Evolutionary conservation across 2,113 vertebrate genomes (phyloP).

Genomic region (Calypte anna): DNA sequence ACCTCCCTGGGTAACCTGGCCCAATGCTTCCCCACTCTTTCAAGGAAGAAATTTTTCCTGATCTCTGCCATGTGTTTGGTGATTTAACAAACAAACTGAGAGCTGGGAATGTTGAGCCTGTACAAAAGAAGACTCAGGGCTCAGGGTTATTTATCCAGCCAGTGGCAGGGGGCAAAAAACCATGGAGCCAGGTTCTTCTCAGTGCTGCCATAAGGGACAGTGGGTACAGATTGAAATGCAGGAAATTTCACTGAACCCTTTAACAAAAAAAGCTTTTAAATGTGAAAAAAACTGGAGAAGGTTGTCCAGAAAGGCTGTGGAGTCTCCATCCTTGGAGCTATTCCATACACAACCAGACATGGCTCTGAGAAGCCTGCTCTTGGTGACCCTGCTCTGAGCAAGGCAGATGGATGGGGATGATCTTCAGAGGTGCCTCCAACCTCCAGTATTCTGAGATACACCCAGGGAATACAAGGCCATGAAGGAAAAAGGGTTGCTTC

Average conservation of each 20-base stretch:
- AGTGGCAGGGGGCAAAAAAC: no score
- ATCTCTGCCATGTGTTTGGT: no score
- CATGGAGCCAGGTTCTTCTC: no score
- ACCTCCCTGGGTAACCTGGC: no score
- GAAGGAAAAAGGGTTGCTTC: neutral
- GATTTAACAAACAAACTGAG: no score
- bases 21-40: no score
- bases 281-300: no score
- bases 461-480: neutral
- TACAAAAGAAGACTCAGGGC: no score
- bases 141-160: neutral
- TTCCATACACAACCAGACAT: neutral
- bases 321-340: neutral
- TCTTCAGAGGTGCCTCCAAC: neutral
- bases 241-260: neutral
- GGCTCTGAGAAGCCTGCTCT: neutral
- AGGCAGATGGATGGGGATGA: accelerated
- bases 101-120: no score
- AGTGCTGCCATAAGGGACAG: neutral
- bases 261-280: neutral
- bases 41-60: no score
- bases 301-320: no score
- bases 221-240: neutral
- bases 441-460: neutral
- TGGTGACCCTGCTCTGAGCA: neutral